A percentile compares a stretch with the other conserved stretches of the same genome.
Conservation (phyloP, 2,888 invertebrate species). For the Hypena proboscidalis region DNA sequence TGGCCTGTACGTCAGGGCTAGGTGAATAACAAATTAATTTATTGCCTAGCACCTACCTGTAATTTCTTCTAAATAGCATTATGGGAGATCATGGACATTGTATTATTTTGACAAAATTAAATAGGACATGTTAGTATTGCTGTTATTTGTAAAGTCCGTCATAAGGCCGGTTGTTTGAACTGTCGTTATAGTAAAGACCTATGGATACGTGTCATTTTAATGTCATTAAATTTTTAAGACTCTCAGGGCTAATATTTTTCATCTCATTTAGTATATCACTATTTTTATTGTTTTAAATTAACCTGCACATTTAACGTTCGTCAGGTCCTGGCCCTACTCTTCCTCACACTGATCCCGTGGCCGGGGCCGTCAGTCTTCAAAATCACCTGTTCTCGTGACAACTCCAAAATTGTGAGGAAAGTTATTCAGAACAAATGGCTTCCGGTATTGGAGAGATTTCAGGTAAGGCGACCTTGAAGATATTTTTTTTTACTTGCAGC, state of each 20-base stretch:
- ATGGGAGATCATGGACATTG: too few species aligned
- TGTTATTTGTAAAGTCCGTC: too few species aligned
- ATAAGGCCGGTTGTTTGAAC: too few species aligned
- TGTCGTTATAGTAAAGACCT: too few species aligned
- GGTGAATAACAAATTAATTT: constrained; percentile 28
- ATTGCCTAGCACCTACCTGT: constrained; percentile 4
- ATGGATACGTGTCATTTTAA: too few species aligned
- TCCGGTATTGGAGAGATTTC: constrained; percentile 94
- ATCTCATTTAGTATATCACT: background rate
- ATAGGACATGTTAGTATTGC: too few species aligned
- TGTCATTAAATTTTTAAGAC: too few species aligned
- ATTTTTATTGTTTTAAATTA: background rate
- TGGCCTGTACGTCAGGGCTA: background rate
- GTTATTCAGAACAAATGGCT: constrained; percentile 96
- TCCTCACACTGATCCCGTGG: constrained; percentile 94
- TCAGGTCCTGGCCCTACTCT: constrained; percentile 92
- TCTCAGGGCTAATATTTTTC: too few species aligned
- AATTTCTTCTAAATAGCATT: too few species aligned
- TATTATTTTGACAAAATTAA: too few species aligned
- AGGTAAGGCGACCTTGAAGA: too few species aligned
- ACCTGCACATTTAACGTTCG: constrained; percentile 40
- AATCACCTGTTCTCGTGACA: constrained; percentile 94
- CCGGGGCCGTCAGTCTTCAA: constrained; percentile 94
- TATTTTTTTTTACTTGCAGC: background rate
- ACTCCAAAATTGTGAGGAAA: constrained; percentile 94